Evolutionary conservation across 2,888 invertebrate species (phyloP), one percentile per base, ranked within the genome.

Genomic region (Drosophila subsilvestris): DNA sequence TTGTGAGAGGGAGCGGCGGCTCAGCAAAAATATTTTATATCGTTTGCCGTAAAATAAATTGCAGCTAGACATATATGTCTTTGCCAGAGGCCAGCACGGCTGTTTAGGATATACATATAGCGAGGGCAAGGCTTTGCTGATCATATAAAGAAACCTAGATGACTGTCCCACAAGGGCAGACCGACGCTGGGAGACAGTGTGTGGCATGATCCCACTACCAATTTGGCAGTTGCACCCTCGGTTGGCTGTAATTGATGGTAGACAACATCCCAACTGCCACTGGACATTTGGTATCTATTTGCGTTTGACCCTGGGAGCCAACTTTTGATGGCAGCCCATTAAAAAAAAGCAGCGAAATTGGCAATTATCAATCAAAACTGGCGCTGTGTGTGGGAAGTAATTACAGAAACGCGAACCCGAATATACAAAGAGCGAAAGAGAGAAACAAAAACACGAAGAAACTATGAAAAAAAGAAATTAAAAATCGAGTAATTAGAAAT

Each of bases 341-440:
- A 42, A 51, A 18, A 44, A 61, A 55, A 14, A n/a, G n/a, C 45
- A 70, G 50, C 63, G 57, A 62, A 71, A 75, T 71, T 71, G 62
- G 55, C 50, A 62, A 71, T 71, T 71, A 75, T 48, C 29, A 18
- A 54, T 49, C 42, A 27, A 29, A 47, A 20, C 44, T 53, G 44
- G 44, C 61, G 54, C 54, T 54, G 54, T 60, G 74, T 58, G 74
- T 74, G 74, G 74, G 74, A 74, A 63, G 54, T 49, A 56, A 72
- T 70, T 62, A 69, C 14, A 22, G 32, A 49, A 59, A 50, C 60
- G 49, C 32, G 54, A 49, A 25, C 67, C 27, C 12, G 27, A 49
- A 29, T 14, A 20, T 27, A n/a, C 18, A 29, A 10, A 50, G 17
- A 7, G 18, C 14, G 17, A 47, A 14, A 25, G 42, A 29, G 42